phyloP scores from a whole-genome alignment of 2,113 vertebrate genomes.

The Cochlearius cochlearius region DNA sequence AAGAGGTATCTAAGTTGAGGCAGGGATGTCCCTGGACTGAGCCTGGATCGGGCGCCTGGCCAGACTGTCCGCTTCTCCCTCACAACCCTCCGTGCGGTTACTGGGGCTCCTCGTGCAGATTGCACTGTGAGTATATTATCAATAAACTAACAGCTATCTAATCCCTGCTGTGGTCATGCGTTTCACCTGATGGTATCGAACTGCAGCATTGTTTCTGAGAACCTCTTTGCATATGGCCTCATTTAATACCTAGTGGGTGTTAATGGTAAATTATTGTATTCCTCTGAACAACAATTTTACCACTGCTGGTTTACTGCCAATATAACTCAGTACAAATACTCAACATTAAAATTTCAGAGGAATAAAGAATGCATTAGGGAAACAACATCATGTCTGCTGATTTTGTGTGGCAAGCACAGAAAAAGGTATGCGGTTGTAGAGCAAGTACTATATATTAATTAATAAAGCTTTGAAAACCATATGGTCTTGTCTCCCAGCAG shows the following conservation, averaged over 20 bases:
- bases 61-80: neutral
- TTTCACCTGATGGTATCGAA: neutral
- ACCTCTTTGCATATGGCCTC: neutral
- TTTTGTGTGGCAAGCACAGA: neutral
- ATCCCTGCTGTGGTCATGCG: neutral
- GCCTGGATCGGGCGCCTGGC: fast-evolving
- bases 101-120: neutral
- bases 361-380: neutral
- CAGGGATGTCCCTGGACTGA: neutral
- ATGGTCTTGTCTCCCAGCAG: neutral
- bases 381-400: neutral
- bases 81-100: neutral
- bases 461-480: neutral
- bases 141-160: constrained; percentile 12
- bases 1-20: neutral
- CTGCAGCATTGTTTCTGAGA: neutral
- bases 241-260: neutral
- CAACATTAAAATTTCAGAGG: neutral
- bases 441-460: neutral
- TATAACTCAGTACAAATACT: neutral
- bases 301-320: neutral
- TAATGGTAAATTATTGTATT: neutral
- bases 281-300: neutral
- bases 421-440: neutral
- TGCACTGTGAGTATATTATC: neutral